Percentiles rank a stretch among this genome's conserved stretches.
Conservation (phyloP, 2,888 invertebrate species). For the Meloe dianella region DNA sequence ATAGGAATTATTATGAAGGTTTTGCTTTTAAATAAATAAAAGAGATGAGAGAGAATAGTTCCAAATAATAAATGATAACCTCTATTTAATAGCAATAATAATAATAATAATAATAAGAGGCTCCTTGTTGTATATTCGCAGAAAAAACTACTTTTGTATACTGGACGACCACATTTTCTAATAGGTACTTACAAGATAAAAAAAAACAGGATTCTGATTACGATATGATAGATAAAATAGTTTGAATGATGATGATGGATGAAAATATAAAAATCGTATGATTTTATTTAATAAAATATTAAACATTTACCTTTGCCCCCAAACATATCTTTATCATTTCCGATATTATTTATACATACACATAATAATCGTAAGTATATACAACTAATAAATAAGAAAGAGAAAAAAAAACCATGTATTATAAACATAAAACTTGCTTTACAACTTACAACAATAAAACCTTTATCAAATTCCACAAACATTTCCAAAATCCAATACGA, state of each 20-base stretch:
- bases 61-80: constrained; percentile 6
- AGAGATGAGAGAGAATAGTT: not conserved
- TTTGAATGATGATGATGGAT: not conserved
- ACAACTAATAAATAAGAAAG: not conserved
- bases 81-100: no score
- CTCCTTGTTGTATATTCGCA: not conserved
- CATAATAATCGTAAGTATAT: not conserved
- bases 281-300: not conserved
- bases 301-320: constrained; percentile 5
- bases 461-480: not conserved
- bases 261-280: not conserved
- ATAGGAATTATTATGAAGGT: not conserved
- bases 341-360: constrained; percentile 7
- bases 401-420: no score
- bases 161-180: no score
- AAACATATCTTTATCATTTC: constrained; percentile 6
- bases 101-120: not conserved
- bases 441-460: not conserved
- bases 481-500: no score
- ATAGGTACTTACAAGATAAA: no score
- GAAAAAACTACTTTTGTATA: no score
- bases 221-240: not conserved
- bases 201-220: not conserved
- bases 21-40: constrained; percentile 4
- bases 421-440: not conserved